phyloP scores from a whole-genome alignment of 2,113 vertebrate species.

The Nyctibius bracteatus region DNA sequence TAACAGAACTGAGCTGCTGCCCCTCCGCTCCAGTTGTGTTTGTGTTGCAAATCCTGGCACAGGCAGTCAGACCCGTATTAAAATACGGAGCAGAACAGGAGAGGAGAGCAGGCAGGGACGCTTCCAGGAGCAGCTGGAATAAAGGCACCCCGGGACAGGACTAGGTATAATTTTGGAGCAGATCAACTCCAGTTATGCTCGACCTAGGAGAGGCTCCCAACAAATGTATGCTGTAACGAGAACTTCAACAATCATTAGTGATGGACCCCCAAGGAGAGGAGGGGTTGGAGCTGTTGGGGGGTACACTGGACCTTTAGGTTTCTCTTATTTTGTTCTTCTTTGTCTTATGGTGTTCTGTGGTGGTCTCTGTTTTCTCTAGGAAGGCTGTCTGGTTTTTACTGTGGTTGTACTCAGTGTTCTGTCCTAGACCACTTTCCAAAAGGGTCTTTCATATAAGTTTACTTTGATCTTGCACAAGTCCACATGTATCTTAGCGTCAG shows the following conservation, averaged over 20 bases:
- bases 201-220: neutral
- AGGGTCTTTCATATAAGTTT: neutral
- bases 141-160: neutral
- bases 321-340: neutral
- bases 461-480: neutral
- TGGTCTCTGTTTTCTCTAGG: neutral
- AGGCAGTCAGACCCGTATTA: neutral
- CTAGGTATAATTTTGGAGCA: neutral
- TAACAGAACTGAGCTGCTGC: neutral
- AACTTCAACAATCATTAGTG: neutral
- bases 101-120: neutral
- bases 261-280: neutral
- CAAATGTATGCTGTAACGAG: neutral
- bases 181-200: neutral
- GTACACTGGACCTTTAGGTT: neutral
- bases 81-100: neutral
- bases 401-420: neutral
- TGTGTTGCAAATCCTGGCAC: neutral
- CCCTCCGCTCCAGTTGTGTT: neutral
- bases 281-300: neutral
- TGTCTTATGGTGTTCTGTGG: neutral
- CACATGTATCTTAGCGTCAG: fast-evolving
- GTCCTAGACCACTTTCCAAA: neutral
- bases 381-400: neutral
- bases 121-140: neutral